Percentiles rank a stretch among this genome's conserved stretches.
Conservation (phyloP, 2,113 vertebrate species). For the Arvicanthis niloticus region DNA sequence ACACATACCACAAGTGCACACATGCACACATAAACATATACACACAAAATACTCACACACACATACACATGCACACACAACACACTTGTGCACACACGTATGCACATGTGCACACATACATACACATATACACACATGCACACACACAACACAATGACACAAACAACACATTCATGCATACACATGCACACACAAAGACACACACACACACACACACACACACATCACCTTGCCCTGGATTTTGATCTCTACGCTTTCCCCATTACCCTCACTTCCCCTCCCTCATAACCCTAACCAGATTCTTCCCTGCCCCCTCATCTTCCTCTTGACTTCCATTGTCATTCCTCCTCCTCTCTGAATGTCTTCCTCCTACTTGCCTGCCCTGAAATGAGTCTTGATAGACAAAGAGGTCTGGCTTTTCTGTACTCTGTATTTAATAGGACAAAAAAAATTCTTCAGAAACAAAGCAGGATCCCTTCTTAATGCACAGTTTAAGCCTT, state of each 20-base stretch:
- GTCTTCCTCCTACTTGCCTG: slow-evolving; percentile 3
- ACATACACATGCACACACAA: too few relatives aligned
- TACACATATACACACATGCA: not conserved
- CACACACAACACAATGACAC: not conserved
- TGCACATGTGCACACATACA: accelerated
- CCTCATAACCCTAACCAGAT: not conserved
- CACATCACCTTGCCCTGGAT: not conserved
- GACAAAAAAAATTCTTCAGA: slow-evolving; percentile 52
- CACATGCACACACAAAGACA: not conserved
- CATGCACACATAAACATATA: too few relatives aligned
- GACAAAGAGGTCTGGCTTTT: slow-evolving; percentile 62
- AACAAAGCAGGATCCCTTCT: slow-evolving; percentile 24
- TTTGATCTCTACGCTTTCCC: not conserved
- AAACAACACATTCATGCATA: too few relatives aligned
- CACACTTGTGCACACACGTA: not conserved
- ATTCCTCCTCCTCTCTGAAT: not conserved
- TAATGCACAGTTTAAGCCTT: slow-evolving; percentile 62
- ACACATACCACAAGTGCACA: too few relatives aligned
- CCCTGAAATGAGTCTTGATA: slow-evolving; percentile 47
- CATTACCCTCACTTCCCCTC: not conserved
- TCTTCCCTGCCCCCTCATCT: not conserved
- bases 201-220: too few relatives aligned
- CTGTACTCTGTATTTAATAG: slow-evolving; percentile 64
- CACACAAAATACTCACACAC: too few relatives aligned
- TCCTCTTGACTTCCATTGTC: not conserved